Base-by-base conservation (phyloP, 2,888 invertebrate genomes). In the Drosophila helvetica region DNA sequence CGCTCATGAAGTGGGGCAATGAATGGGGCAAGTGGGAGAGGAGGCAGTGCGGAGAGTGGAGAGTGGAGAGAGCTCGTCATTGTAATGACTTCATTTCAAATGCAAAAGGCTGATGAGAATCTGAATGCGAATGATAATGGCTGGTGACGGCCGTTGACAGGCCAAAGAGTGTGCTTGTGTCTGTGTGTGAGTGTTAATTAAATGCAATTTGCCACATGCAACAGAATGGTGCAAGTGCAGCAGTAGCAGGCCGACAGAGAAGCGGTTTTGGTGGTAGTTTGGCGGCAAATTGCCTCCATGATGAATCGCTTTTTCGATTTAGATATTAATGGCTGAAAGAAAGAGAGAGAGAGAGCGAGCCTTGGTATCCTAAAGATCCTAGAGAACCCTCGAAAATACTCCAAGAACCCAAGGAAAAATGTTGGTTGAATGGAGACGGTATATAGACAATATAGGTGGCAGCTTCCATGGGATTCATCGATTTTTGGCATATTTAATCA, bases 81-180 rank as follows among this genome's bases (percentile, higher is more conserved):
- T 22, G 30, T 58, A 43, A 66, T 63, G 72, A 48, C 73, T 73
- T 77, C 51, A 77, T 80, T 80, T 68, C 30, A 33, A 68, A 58
- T 75, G 76, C 75, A 75, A 45, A 54, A 61, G 30, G 60, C 33
- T 22, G 50, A 43, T 33, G 18, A n/a, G 51, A 51, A 38, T n/a
- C 4, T n/a, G 33, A 30, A 19, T 42, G 38, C 3, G 2, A n/a
- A 27, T 19, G 46, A 17, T 46, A 19, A 38, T 38, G 38, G 38
- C n/a, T 38, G n/a, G 7, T 38, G 38, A 7, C 6, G 38, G 7
- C 38, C 38, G n/a, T 38, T 38, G 38, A 38, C 38, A 38, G 38
- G 12, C n/a, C 15, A 6, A 38, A 38, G 38, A 38, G 38, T 38
- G 15, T 38, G 15, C 7, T 6, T 38, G 15, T 38, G 15, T 42